Percentiles rank a stretch among this genome's conserved stretches.
Conservation (phyloP, 2,888 invertebrate genomes). For the Aporophyla lueneburgensis region DNA sequence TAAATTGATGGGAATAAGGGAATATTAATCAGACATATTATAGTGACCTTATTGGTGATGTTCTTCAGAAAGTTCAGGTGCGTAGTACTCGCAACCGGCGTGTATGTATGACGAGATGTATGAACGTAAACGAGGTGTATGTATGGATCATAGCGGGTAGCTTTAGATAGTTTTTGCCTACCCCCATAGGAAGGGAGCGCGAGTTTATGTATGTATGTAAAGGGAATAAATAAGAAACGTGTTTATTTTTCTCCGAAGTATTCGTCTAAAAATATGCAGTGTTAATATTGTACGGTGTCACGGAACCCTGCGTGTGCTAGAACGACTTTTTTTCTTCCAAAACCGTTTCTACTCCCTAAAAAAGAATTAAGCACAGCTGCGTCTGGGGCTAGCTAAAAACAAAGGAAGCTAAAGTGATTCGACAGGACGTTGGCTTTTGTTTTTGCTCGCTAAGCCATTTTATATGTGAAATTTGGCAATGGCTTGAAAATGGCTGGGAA, state of each 20-base stretch:
- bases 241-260: neutral
- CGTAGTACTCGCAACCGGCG: too few relatives aligned
- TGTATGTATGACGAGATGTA: too few relatives aligned
- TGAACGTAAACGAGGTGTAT: too few relatives aligned
- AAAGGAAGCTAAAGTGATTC: constrained; percentile 39
- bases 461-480: constrained; percentile 8
- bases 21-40: too few relatives aligned
- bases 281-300: too few relatives aligned
- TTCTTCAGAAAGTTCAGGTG: too few relatives aligned
- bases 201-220: too few relatives aligned
- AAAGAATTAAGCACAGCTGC: constrained; percentile 29
- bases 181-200: too few relatives aligned
- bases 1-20: too few relatives aligned
- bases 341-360: constrained; percentile 5
- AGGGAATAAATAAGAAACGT: neutral
- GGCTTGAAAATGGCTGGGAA: neutral
- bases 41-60: too few relatives aligned
- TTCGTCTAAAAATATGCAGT: neutral
- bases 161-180: too few relatives aligned
- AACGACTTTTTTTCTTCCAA: constrained; percentile 3
- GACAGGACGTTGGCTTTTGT: constrained; percentile 9
- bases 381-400: constrained; percentile 23
- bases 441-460: constrained; percentile 23
- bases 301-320: neutral
- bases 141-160: too few relatives aligned